Percentiles rank a stretch among this genome's conserved stretches.
These are phyloP conservation scores for Liopterus haemorrhoidalis DNA, from an alignment of 2,888 invertebrate genomes.

Conservation along the genomic window DNA sequence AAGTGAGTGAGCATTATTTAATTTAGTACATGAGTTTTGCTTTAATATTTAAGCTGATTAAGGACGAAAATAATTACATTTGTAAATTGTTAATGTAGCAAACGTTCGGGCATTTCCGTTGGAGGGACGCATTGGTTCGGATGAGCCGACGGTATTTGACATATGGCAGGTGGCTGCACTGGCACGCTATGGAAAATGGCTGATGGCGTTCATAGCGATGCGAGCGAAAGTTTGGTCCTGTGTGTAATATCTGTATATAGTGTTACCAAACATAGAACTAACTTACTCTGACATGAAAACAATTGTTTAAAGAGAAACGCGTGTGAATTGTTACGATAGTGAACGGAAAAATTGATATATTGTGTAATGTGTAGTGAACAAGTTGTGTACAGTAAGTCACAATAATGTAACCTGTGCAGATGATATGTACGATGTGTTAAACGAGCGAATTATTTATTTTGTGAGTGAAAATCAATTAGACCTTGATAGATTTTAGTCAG, in stretches of 20 bases:
- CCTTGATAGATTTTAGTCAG: not conserved
- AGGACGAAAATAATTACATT: too few species aligned
- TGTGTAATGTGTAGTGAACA: conserved; percentile 4
- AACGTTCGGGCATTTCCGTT: conserved; percentile 31
- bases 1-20: too few species aligned
- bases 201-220: conserved; percentile 29
- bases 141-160: conserved; percentile 36
- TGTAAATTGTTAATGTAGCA: too few species aligned
- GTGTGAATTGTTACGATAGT: conserved; percentile 21
- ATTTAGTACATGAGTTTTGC: too few species aligned
- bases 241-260: conserved; percentile 13
- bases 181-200: conserved; percentile 46
- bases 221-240: conserved; percentile 20
- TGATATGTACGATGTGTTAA: not conserved
- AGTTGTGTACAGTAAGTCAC: conserved; percentile 16
- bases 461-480: not conserved
- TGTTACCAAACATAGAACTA: conserved; percentile 21
- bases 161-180: conserved; percentile 46
- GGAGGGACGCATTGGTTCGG: conserved; percentile 38
- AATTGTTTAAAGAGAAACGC: conserved; percentile 9
- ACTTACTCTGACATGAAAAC: conserved; percentile 10
- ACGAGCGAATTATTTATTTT: not conserved
- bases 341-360: conserved; percentile 10
- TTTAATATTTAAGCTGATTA: too few species aligned
- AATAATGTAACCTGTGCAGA: conserved; percentile 16